A percentile compares a stretch with the other conserved stretches of the same genome.
Conservation (phyloP, 2,113 vertebrate genomes). For the Panurus biarmicus region DNA sequence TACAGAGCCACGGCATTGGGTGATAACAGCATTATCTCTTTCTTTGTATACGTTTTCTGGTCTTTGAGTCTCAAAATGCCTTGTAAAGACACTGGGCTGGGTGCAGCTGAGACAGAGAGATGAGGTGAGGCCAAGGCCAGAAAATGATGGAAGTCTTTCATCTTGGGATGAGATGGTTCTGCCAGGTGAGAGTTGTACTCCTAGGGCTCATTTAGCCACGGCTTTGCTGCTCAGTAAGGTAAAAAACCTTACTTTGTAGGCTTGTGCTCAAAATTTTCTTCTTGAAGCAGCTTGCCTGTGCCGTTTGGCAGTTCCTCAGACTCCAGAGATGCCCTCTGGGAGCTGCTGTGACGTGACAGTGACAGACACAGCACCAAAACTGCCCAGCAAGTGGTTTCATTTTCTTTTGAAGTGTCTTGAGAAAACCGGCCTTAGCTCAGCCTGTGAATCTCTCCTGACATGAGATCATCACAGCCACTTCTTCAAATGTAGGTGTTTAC, state of each 20-base stretch:
- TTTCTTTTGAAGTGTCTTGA: background rate
- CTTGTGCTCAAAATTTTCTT: background rate
- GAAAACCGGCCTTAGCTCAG: background rate
- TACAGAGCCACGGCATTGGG: background rate
- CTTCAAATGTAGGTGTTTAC: background rate
- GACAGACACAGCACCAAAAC: background rate
- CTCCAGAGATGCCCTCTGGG: background rate
- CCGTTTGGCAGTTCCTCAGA: background rate
- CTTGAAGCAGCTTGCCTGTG: background rate
- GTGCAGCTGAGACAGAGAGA: background rate
- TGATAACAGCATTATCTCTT: background rate
- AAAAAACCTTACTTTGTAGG: background rate
- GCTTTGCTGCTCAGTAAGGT: background rate
- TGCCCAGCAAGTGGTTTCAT: background rate
- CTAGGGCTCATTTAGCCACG: background rate
- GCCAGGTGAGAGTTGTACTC: background rate
- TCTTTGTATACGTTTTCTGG: background rate
- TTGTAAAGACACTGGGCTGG: background rate
- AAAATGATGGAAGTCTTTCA: background rate
- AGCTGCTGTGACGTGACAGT: fast-evolving
- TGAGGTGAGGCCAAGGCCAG: background rate
- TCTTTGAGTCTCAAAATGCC: background rate
- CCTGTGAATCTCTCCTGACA: background rate
- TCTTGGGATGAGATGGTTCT: background rate
- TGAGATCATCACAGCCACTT: background rate